Evolutionary conservation across 2,888 invertebrate species (phyloP).

Genomic region (Linhomoeus sp.): DNA sequence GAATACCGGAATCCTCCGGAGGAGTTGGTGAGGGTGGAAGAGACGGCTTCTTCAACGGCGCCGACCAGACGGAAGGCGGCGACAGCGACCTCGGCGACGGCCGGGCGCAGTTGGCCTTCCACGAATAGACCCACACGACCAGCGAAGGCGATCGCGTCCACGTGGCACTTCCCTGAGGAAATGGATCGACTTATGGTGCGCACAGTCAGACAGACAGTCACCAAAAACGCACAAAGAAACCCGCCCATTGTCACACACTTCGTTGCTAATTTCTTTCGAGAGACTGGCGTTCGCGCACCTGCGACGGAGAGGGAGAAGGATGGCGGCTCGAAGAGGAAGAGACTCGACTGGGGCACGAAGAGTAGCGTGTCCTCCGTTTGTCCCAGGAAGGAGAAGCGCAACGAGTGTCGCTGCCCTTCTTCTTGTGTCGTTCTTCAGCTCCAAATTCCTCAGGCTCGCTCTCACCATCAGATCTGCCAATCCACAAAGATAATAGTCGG

Average conservation of each 20-base stretch:
- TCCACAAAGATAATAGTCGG: too few relatives aligned
- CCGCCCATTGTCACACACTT: too few relatives aligned
- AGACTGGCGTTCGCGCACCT: constrained; percentile 24
- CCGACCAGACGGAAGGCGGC: too few relatives aligned
- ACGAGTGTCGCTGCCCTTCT: not conserved
- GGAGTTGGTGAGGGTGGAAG: too few relatives aligned
- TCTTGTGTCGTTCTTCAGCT: not conserved
- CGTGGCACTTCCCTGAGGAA: constrained; percentile 40
- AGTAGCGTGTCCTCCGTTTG: constrained; percentile 37
- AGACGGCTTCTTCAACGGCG: too few relatives aligned
- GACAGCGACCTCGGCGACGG: constrained; percentile 28
- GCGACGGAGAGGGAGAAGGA: constrained; percentile 42
- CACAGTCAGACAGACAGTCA: too few relatives aligned
- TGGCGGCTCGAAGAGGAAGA: constrained; percentile 48
- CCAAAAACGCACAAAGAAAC: constrained; percentile 16
- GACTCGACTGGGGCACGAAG: constrained; percentile 48
- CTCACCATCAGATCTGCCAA: too few relatives aligned
- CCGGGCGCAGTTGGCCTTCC: constrained; percentile 44
- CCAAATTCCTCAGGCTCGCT: not conserved
- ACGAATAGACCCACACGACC: constrained; percentile 47
- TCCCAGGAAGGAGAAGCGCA: not conserved
- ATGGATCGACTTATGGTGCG: not conserved
- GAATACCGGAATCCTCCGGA: too few relatives aligned
- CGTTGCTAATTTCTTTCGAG: constrained; percentile 8
- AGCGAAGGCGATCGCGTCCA: constrained; percentile 42